phyloP scores from a whole-genome alignment of 1,140 invertebrate species.

The Drosophila paulistorum region DNA sequence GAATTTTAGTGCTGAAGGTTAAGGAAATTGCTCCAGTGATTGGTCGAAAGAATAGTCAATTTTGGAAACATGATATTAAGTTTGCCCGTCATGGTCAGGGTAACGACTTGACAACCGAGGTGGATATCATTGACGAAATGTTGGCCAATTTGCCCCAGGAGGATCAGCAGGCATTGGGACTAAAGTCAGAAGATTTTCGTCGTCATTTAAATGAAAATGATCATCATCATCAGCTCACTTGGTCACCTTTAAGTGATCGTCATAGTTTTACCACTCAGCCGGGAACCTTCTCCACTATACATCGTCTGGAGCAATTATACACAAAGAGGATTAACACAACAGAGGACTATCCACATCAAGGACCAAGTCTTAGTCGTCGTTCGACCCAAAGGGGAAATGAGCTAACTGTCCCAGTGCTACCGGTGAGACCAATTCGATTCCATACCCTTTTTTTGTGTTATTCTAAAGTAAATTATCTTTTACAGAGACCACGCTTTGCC shows the following conservation, averaged over 20 bases:
- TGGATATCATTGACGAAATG: slow-evolving; percentile 70
- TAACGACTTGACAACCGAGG: slow-evolving; percentile 43
- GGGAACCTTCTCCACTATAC: slow-evolving; percentile 55
- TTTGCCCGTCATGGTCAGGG: slow-evolving; percentile 83
- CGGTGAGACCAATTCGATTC: slow-evolving; percentile 19
- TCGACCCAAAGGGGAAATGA: slow-evolving; percentile 40
- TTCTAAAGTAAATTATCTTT: neutral
- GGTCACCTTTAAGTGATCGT: slow-evolving; percentile 67
- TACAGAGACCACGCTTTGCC: slow-evolving; percentile 62
- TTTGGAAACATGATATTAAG: slow-evolving; percentile 88
- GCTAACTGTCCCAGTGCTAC: slow-evolving; percentile 20
- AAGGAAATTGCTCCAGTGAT: slow-evolving; percentile 90
- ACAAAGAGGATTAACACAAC: slow-evolving; percentile 38
- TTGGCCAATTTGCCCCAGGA: slow-evolving; percentile 63
- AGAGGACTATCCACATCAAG: slow-evolving; percentile 14
- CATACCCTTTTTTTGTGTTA: too few species aligned
- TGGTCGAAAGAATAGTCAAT: slow-evolving; percentile 83
- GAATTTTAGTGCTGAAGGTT: slow-evolving; percentile 88
- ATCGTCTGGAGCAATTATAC: slow-evolving; percentile 69
- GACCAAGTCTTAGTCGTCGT: slow-evolving; percentile 42
- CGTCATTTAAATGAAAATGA: slow-evolving; percentile 56
- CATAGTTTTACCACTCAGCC: slow-evolving; percentile 54
- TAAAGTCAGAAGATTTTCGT: slow-evolving; percentile 54
- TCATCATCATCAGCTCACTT: slow-evolving; percentile 65
- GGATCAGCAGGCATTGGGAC: slow-evolving; percentile 52